Percentiles rank a stretch among this genome's conserved stretches.
These are phyloP conservation scores for Tubulanus polymorphus DNA, from an alignment of 2,888 invertebrate species.

Conservation along the genomic window DNA sequence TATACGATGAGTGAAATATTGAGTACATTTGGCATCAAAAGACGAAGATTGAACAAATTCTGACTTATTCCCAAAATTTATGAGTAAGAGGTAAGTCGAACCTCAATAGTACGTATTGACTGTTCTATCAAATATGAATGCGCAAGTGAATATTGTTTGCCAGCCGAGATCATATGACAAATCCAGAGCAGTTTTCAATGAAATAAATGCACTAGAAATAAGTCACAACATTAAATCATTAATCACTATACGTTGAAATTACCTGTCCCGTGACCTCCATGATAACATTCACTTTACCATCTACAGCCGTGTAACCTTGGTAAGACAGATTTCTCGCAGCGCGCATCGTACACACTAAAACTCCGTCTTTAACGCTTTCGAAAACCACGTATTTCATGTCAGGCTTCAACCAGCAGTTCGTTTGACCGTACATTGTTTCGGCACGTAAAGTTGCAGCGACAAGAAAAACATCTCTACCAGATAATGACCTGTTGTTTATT, in stretches of 20 bases:
- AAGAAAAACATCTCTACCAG: conserved; percentile 62
- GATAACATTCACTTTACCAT: conserved; percentile 73
- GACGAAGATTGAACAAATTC: too few relatives aligned
- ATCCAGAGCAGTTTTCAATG: too few relatives aligned
- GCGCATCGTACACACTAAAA: conserved; percentile 82
- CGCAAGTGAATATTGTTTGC: too few relatives aligned
- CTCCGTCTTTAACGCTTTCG: conserved; percentile 64
- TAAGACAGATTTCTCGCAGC: conserved; percentile 94
- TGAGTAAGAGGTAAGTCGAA: too few relatives aligned
- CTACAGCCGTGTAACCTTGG: conserved; percentile 79
- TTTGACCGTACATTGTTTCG: conserved; percentile 99
- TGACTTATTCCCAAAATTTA: too few relatives aligned
- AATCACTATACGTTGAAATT: neutral
- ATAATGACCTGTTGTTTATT: conserved; percentile 21
- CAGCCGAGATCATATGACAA: too few relatives aligned
- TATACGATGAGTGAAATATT: too few relatives aligned
- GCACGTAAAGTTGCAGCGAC: conserved; percentile 98
- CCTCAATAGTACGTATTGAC: too few relatives aligned
- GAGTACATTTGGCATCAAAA: too few relatives aligned
- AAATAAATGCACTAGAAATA: too few relatives aligned
- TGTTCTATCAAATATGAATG: too few relatives aligned
- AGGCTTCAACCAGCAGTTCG: conserved; percentile 97
- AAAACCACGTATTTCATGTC: conserved; percentile 91
- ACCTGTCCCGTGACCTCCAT: conserved; percentile 54
- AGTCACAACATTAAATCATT: too few relatives aligned